These are phyloP conservation scores for Paguma larvata DNA, from an alignment of 2,797 vertebrate genomes.

Conservation along the genomic window DNA sequence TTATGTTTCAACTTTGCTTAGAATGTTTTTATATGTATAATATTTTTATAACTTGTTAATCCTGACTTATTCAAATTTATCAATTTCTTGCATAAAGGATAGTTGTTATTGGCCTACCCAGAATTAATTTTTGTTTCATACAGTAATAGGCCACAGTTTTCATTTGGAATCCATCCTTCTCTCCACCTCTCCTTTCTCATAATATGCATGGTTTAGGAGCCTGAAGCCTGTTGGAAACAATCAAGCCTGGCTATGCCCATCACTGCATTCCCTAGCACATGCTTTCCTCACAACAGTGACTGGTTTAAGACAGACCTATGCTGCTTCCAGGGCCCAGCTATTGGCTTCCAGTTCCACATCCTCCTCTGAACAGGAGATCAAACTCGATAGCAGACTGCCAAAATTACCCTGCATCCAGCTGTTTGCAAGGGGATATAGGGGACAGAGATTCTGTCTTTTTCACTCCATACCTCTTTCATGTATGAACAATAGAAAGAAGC, in stretches of 20 bases:
- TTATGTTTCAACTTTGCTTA: not conserved
- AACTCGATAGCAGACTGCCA: not conserved
- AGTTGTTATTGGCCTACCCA: not conserved
- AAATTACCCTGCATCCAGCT: not conserved
- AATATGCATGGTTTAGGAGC: not conserved
- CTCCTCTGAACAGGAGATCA: not conserved
- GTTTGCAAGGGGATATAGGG: not conserved
- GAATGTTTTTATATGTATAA: not conserved
- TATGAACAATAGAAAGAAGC: not conserved
- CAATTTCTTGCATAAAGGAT: not conserved
- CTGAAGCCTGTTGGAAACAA: not conserved
- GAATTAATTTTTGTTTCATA: slow-evolving; percentile 19
- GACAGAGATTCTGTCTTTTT: not conserved
- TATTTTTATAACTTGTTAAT: not conserved
- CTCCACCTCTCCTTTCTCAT: not conserved
- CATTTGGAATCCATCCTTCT: not conserved
- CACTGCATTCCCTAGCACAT: not conserved
- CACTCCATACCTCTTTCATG: not conserved
- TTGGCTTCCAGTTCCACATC: not conserved
- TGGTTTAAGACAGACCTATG: not conserved
- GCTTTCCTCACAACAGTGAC: not conserved
- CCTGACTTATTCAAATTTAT: slow-evolving; percentile 11
- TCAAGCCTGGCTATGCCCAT: not conserved
- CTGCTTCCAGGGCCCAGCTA: not conserved
- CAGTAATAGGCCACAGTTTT: not conserved